These are phyloP conservation scores for Corapipo altera DNA, from an alignment of 2,113 vertebrate genomes.

Conservation along the genomic window DNA sequence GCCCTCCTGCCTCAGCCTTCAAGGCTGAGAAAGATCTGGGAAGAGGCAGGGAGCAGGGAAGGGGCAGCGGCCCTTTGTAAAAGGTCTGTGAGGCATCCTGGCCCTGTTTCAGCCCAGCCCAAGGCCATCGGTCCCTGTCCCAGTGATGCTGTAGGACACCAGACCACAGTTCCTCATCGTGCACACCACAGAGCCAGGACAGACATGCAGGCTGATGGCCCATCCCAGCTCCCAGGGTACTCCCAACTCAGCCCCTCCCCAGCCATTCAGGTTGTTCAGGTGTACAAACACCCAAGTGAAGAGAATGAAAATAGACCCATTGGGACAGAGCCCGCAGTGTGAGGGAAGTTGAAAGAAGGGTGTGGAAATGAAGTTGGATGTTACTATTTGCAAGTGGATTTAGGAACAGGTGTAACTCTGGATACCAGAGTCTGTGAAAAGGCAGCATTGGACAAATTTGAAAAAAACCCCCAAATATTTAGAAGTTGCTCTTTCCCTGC, in stretches of 20 bases:
- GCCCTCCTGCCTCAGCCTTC: neutral
- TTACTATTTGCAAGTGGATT: neutral
- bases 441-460: neutral
- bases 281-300: fast-evolving
- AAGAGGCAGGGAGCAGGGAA: neutral
- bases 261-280: neutral
- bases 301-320: neutral
- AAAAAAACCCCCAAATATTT: neutral
- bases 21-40: neutral
- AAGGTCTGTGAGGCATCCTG: neutral
- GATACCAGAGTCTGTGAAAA: neutral
- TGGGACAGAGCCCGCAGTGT: neutral
- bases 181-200: fast-evolving
- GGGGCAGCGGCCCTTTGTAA: too few relatives aligned
- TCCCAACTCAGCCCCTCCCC: neutral
- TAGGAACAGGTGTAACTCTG: neutral
- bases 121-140: neutral
- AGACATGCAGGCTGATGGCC: neutral
- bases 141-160: neutral
- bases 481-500: neutral
- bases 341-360: neutral
- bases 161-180: fast-evolving
- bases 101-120: neutral
- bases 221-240: neutral
- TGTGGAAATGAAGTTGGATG: neutral